Evolutionary conservation across 2,888 invertebrate species (phyloP), one percentile per base, ranked within the genome.

Genomic region (Drepana falcataria): DNA sequence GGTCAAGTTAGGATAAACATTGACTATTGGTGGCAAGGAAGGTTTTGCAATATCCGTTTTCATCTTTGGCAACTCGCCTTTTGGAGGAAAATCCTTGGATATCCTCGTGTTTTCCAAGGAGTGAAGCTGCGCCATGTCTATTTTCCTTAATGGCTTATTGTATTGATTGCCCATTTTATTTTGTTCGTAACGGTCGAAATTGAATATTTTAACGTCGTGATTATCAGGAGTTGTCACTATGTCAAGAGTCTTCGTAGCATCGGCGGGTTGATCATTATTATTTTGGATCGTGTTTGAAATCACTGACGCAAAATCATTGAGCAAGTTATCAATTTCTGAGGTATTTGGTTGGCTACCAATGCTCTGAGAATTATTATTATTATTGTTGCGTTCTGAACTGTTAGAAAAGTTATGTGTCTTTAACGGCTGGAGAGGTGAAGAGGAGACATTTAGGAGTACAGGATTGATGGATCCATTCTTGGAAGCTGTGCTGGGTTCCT

Each of bases 121-220:
- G 70, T 89, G 87, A 4, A 91, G 73, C 61, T 91, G 90, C 2
- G 91, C 81, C 84, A 91, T 84, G 55, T 91, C 90, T 52, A 91
- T 85, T 70, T 91, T 91, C 60, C 83, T 83, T 52, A 90, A 64
- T 35, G 88, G 79, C 60, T 84, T 83, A 55, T 75, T 73, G 63
- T 74, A 85, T 59, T 88, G 83, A 65, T 68, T 77, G 56, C 77
- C 68, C 48, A 83, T 66, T 72, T 89, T 90, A 55, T 75, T 87
- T 68, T 90, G 90, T 72, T 91, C 91, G 57, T 91, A 91, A n/a
- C 85, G 83, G 71, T 91, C 91, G 54, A 91, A 91, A 65, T 91
- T 91, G 66, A 91, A 91, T 75, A 91, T 87, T 79, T 91, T 90
- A 34, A 91, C 83, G 48, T 87, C 85, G 52, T 88, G 73, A 57